phyloP scores from a whole-genome alignment of 2,113 vertebrate species.

The Tyto alba region DNA sequence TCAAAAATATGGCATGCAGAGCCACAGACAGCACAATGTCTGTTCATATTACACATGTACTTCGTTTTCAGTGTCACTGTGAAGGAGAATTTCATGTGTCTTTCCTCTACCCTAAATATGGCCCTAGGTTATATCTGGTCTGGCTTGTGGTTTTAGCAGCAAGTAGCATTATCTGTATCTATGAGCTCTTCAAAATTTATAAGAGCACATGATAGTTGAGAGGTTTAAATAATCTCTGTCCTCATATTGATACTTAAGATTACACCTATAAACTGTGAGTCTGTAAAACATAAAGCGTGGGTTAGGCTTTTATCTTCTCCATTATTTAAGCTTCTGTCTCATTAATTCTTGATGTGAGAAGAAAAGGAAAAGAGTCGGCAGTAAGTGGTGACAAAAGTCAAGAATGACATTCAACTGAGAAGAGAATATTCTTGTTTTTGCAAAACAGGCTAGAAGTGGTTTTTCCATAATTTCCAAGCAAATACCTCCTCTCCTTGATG shows the following conservation, averaged over 20 bases:
- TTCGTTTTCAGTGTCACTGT: constrained; percentile 7
- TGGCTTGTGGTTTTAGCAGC: background rate
- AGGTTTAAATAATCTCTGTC: background rate
- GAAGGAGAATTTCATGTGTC: background rate
- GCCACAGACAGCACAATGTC: background rate
- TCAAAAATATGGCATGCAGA: background rate
- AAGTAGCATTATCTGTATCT: background rate
- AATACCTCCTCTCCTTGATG: background rate
- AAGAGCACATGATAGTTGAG: background rate
- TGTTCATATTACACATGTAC: background rate
- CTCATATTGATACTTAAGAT: background rate
- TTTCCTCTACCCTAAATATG: background rate
- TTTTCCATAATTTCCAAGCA: background rate
- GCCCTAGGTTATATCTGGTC: background rate
- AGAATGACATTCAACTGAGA: background rate
- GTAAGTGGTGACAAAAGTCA: background rate
- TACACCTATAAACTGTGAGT: background rate
- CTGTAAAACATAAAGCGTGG: background rate
- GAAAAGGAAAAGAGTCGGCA: background rate
- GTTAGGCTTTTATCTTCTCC: background rate
- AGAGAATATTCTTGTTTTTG: background rate
- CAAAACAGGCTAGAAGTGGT: background rate
- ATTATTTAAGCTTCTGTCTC: constrained; percentile 17
- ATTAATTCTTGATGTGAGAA: background rate
- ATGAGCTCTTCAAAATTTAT: background rate